These are phyloP conservation scores for Diploscapter pachys DNA, from an alignment of 1,140 invertebrate genomes.

Conservation along the genomic window DNA sequence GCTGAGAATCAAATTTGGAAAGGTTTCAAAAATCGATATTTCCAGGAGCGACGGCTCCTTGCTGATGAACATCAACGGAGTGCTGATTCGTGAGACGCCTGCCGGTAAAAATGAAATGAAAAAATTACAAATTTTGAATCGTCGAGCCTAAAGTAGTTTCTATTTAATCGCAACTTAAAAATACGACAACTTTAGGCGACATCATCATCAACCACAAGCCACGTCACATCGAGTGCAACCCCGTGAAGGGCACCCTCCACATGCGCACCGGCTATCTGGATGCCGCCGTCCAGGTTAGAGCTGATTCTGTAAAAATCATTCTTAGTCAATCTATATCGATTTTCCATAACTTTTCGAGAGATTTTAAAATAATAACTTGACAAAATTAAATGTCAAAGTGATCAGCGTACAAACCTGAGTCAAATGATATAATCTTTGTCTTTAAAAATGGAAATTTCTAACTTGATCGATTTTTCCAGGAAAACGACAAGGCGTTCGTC, in stretches of 20 bases:
- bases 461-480: conserved; percentile 1
- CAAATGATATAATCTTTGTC: too few relatives aligned
- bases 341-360: background rate
- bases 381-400: too few relatives aligned
- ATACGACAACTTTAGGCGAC: conserved; percentile 9
- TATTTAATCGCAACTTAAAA: background rate
- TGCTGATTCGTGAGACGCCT: background rate
- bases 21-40: too few relatives aligned
- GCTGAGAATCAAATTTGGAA: too few relatives aligned
- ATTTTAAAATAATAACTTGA: too few relatives aligned
- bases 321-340: background rate
- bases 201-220: conserved; percentile 21
- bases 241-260: conserved; percentile 17
- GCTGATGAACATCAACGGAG: conserved; percentile 27
- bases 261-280: conserved; percentile 21
- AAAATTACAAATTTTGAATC: too few relatives aligned
- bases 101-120: too few relatives aligned
- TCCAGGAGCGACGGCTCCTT: background rate
- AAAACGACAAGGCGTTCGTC: conserved; percentile 21
- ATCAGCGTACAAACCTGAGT: too few relatives aligned
- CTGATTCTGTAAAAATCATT: background rate
- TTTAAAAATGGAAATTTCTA: too few relatives aligned
- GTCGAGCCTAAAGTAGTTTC: too few relatives aligned
- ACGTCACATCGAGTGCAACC: conserved; percentile 17
- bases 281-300: conserved; percentile 20